Evolutionary conservation across 2,888 invertebrate species (phyloP).

Genomic region (Sinhomidia bicolor): DNA sequence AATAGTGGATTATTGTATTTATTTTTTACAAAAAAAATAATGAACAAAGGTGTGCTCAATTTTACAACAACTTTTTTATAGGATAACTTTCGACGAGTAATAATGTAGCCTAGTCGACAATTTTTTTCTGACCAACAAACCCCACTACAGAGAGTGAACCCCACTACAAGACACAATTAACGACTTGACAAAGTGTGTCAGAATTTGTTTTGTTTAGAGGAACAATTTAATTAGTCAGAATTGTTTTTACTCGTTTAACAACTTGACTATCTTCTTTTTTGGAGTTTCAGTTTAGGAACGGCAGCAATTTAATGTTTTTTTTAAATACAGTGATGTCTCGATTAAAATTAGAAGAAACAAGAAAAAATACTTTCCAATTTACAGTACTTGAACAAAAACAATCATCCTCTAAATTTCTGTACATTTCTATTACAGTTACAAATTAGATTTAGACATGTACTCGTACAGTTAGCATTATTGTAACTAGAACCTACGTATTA

Average conservation of each 20-base stretch:
- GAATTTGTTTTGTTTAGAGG: conserved; percentile 1
- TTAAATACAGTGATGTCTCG: too few species aligned
- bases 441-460: conserved; percentile 1
- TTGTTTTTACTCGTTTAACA: conserved; percentile 55
- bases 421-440: conserved; percentile 8
- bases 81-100: neutral
- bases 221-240: conserved; percentile 72
- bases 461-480: neutral
- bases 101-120: conserved; percentile 21
- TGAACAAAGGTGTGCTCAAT: conserved; percentile 27
- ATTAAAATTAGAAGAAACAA: too few species aligned
- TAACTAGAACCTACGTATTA: neutral
- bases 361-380: too few species aligned
- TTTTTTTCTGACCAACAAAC: neutral
- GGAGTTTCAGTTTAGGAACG: neutral
- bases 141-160: too few species aligned
- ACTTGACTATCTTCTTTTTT: neutral
- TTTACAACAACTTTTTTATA: neutral
- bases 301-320: too few species aligned
- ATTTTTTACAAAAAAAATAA: conserved; percentile 14
- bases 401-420: neutral
- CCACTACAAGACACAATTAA: neutral
- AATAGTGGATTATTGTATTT: conserved; percentile 3
- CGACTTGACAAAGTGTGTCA: neutral
- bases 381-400: neutral